Conservation (phyloP, 64 coral and sea anemone genomes). For the Actinia tenebrosa region DNA sequence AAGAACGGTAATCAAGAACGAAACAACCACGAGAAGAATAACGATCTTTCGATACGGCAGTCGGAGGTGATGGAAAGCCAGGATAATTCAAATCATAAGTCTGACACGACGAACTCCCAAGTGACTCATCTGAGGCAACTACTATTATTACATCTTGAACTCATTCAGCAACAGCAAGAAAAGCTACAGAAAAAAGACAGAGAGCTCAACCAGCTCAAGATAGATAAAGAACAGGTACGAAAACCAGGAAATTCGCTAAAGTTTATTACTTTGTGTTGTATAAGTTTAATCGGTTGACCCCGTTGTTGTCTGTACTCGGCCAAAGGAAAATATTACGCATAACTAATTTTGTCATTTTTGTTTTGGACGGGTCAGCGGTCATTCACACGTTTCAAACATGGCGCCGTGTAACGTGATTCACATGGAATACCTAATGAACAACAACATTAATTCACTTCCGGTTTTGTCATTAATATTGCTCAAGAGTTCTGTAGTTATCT, state of each 20-base stretch:
- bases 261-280: background rate
- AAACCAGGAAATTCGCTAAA: background rate
- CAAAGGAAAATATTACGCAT: conserved; percentile 35
- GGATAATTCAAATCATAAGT: conserved; percentile 78
- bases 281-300: background rate
- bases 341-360: conserved; percentile 37
- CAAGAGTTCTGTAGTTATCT: too few relatives aligned
- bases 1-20: conserved; percentile 45
- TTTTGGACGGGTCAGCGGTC: conserved; percentile 57
- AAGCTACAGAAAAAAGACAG: conserved; percentile 86
- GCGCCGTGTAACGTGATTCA: conserved; percentile 37
- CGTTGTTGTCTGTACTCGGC: background rate
- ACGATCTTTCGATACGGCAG: conserved; percentile 28
- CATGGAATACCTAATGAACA: background rate
- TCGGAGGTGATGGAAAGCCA: conserved; percentile 32
- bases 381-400: conserved; percentile 58
- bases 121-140: conserved; percentile 86
- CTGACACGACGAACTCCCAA: conserved; percentile 66
- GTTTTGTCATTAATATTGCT: background rate
- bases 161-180: conserved; percentile 98
- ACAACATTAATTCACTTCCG: background rate
- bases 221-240: conserved; percentile 98
- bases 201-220: conserved; percentile 82
- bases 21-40: conserved; percentile 11
- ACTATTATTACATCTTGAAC: conserved; percentile 91